These are phyloP conservation scores for Tragelaphus buxtoni DNA, from an alignment of 2,113 vertebrate genomes.

Conservation along the genomic window DNA sequence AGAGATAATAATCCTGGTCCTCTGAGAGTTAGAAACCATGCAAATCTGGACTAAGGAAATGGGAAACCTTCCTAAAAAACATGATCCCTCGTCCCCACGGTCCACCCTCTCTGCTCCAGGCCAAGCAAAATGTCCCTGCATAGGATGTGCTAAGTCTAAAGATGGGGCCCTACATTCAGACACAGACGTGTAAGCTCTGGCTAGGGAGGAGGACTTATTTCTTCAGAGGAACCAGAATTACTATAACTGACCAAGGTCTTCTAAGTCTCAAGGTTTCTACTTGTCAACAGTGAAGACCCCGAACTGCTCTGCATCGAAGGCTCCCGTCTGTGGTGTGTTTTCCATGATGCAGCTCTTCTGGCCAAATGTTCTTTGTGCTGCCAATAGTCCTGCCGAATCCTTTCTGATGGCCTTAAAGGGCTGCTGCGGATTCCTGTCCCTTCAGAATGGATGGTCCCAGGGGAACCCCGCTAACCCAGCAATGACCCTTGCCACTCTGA, in stretches of 20 bases:
- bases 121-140: not conserved
- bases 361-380: not conserved
- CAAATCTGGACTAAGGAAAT: not conserved
- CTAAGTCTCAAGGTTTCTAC: not conserved
- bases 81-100: not conserved
- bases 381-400: not conserved
- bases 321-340: not conserved
- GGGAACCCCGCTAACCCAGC: slow-evolving; percentile 20
- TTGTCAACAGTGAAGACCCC: not conserved
- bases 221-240: not conserved
- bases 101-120: not conserved
- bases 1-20: not conserved
- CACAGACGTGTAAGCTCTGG: not conserved
- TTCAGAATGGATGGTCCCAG: not conserved
- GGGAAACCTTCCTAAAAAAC: not conserved
- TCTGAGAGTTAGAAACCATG: not conserved
- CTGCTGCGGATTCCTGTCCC: not conserved
- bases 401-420: not conserved
- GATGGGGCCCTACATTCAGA: not conserved
- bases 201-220: not conserved
- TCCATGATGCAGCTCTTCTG: not conserved
- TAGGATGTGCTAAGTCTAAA: not conserved
- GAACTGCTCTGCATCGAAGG: not conserved
- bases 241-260: not conserved
- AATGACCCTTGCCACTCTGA: slow-evolving; percentile 27